Evolutionary conservation across 2,113 vertebrate genomes (phyloP).

Genomic region (Burhinus bistriatus): DNA sequence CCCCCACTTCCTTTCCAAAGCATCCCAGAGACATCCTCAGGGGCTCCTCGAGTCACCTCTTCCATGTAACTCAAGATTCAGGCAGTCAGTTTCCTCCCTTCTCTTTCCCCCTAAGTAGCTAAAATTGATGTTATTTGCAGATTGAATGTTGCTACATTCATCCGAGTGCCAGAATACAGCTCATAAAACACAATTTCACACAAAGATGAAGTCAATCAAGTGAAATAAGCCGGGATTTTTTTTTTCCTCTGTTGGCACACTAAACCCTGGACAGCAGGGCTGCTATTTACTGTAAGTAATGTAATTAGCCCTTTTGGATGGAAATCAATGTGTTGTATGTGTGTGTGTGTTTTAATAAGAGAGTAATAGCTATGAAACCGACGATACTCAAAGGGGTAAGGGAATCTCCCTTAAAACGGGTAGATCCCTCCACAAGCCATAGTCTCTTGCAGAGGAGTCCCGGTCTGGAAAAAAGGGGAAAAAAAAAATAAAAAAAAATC

Average conservation of each 20-base stretch:
- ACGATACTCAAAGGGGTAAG: background rate
- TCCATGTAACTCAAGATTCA: constrained; percentile 52
- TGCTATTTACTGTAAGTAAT: constrained; percentile 80
- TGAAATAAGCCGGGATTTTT: constrained; percentile 70
- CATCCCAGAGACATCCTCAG: constrained; percentile 36
- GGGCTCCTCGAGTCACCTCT: constrained; percentile 56
- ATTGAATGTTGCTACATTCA: constrained; percentile 60
- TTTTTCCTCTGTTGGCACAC: constrained; percentile 56
- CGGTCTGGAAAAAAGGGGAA: no score
- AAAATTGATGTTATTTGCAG: constrained; percentile 74
- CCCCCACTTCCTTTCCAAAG: constrained; percentile 51
- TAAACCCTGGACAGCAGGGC: constrained; percentile 73
- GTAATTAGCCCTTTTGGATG: constrained; percentile 79
- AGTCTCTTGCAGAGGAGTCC: background rate
- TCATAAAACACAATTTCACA: constrained; percentile 76
- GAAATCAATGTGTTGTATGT: constrained; percentile 61
- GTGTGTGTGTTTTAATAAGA: constrained; percentile 47
- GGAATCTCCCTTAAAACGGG: constrained; percentile 40
- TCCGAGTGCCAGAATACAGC: constrained; percentile 71
- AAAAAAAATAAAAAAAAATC: background rate
- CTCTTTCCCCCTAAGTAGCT: constrained; percentile 41
- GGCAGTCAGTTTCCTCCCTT: background rate
- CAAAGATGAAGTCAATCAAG: constrained; percentile 77
- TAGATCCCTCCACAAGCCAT: background rate
- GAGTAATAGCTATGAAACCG: constrained; percentile 31